Conservation (phyloP, 2,113 vertebrate species). For the Engystomops pustulosus region DNA sequence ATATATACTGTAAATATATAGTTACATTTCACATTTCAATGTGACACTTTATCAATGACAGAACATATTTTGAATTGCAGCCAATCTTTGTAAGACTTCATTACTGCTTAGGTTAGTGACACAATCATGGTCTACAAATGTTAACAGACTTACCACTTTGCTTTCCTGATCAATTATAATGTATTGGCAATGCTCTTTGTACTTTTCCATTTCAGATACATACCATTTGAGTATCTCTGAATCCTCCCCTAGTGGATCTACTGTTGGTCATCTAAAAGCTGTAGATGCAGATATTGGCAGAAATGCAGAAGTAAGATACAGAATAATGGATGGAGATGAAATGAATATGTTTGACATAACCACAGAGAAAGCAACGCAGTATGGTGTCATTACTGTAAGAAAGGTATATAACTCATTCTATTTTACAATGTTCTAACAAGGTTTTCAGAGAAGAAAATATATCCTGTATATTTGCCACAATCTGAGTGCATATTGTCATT, state of each 20-base stretch:
- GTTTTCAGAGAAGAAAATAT: background rate
- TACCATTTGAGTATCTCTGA: constrained; percentile 78
- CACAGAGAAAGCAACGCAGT: constrained; percentile 78
- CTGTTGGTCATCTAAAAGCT: constrained; percentile 79
- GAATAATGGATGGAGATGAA: constrained; percentile 78
- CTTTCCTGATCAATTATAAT: background rate
- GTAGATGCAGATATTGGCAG: constrained; percentile 79
- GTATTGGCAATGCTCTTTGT: constrained; percentile 60
- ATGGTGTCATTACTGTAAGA: constrained; percentile 78
- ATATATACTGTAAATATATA: too few relatives aligned
- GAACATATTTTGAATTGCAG: background rate
- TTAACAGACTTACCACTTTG: background rate
- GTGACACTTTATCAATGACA: background rate
- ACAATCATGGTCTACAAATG: background rate
- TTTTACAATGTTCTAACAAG: background rate
- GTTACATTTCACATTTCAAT: too few relatives aligned
- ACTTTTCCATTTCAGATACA: constrained; percentile 68
- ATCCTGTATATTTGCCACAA: too few relatives aligned
- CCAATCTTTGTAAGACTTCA: background rate
- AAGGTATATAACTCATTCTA: constrained; percentile 70
- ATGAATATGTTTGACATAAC: constrained; percentile 80
- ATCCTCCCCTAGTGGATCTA: constrained; percentile 75
- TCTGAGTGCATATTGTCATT: too few relatives aligned
- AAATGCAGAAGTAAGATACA: constrained; percentile 82
- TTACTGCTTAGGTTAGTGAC: constrained; percentile 16